Evolutionary conservation across 2,888 invertebrate genomes (phyloP).

Genomic region (Pollenia griseotomentosa): DNA sequence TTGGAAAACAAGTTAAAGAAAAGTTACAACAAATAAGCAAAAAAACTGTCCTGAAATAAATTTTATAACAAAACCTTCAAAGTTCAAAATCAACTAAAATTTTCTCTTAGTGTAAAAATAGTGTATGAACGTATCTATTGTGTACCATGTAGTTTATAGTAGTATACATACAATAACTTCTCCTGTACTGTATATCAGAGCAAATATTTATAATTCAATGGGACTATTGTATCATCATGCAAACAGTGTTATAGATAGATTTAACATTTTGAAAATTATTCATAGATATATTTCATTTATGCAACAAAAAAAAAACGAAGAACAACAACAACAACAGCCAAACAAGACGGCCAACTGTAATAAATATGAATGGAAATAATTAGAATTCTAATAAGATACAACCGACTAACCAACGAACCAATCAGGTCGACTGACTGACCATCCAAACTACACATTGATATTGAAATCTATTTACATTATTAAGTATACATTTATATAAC

Average conservation of each 20-base stretch:
- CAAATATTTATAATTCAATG: slow-evolving; percentile 1
- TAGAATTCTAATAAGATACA: slow-evolving; percentile 29
- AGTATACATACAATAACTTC: too few relatives aligned
- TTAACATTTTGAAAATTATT: slow-evolving; percentile 16
- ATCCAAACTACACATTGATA: not conserved
- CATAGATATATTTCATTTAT: slow-evolving; percentile 2
- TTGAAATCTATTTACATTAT: slow-evolving; percentile 28
- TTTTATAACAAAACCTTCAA: too few relatives aligned
- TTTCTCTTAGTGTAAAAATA: too few relatives aligned
- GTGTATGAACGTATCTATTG: too few relatives aligned
- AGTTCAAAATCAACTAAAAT: too few relatives aligned
- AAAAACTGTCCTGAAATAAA: too few relatives aligned
- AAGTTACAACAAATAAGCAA: too few relatives aligned
- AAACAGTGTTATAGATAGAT: slow-evolving; percentile 16
- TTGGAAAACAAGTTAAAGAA: too few relatives aligned
- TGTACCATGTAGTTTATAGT: too few relatives aligned
- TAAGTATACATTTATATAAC: not conserved
- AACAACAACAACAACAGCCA: not conserved
- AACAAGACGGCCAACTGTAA: not conserved
- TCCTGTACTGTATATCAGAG: not conserved
- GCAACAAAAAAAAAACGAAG: not conserved
- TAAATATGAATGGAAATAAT: slow-evolving; percentile 31
- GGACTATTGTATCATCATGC: slow-evolving; percentile 10
- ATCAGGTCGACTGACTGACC: not conserved
- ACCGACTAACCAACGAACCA: not conserved